Conservation (phyloP, 2,797 vertebrate species). For the Morelia viridis region DNA sequence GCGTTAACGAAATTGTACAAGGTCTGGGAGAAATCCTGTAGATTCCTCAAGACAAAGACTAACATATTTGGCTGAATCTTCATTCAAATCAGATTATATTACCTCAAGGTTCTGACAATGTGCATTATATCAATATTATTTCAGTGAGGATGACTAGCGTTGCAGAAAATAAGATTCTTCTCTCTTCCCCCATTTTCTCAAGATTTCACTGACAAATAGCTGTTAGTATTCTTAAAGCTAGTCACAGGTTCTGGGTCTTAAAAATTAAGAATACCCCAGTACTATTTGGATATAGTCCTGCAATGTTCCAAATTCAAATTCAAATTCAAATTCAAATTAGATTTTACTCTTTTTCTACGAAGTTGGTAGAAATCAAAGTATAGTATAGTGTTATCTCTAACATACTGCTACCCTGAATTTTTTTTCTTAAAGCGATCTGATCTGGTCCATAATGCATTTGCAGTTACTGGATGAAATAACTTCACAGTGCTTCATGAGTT, state of each 20-base stretch:
- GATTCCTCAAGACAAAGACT: background rate
- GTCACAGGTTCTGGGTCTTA: background rate
- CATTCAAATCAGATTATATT: background rate
- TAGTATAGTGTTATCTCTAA: background rate
- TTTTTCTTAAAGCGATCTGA: constrained; percentile 50
- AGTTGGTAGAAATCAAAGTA: background rate
- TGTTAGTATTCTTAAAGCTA: background rate
- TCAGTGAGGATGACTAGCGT: background rate
- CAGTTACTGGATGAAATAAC: constrained; percentile 49
- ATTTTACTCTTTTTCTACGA: background rate
- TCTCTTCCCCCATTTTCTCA: background rate
- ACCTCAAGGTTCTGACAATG: background rate
- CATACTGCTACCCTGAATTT: constrained; percentile 28
- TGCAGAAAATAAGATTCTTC: background rate
- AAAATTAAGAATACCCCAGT: background rate
- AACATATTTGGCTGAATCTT: background rate
- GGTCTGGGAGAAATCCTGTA: background rate
- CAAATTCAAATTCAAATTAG: background rate
- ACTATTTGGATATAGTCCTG: background rate
- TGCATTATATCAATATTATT: background rate
- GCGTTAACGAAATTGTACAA: background rate
- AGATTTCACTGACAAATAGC: background rate
- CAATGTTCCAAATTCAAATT: background rate
- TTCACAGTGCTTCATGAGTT: constrained; percentile 60
- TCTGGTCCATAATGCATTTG: constrained; percentile 53